phyloP scores from a whole-genome alignment of 30 jellyfish, hydroid and myxozoan species.

The Turritopsis dohrnii region DNA sequence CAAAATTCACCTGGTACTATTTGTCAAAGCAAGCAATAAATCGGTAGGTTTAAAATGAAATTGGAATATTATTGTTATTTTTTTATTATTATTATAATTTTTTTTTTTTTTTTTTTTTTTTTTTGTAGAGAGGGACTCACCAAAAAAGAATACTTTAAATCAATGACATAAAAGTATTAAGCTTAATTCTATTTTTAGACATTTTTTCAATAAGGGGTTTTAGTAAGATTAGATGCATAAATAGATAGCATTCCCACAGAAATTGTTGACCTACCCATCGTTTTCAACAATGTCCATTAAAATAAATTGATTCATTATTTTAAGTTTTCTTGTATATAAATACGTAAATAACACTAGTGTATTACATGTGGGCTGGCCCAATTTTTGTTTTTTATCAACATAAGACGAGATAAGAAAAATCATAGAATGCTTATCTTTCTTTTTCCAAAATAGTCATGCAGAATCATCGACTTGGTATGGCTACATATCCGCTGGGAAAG shows the following conservation, averaged over 20 bases:
- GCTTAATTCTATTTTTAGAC: background rate
- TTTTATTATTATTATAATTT: too few species aligned
- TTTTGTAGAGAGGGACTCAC: too few species aligned
- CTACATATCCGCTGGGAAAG: background rate
- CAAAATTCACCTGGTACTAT: too few species aligned
- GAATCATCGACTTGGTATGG: background rate
- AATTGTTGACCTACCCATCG: background rate
- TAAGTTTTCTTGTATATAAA: background rate
- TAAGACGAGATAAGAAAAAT: background rate
- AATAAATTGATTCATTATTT: too few species aligned
- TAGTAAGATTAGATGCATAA: background rate
- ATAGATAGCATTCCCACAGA: too few species aligned
- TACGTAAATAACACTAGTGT: background rate
- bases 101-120: too few species aligned
- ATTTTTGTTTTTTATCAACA: background rate
- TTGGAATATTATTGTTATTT: too few species aligned
- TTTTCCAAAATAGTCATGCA: background rate
- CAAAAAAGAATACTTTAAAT: background rate
- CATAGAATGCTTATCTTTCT: background rate
- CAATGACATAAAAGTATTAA: background rate
- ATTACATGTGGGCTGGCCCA: background rate
- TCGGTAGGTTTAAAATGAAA: too few species aligned
- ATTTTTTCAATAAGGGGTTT: background rate
- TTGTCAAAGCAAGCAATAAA: too few species aligned
- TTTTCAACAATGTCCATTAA: too few species aligned